Percentiles rank a stretch among this genome's conserved stretches.
These are phyloP conservation scores for Epinotia ramella DNA, from an alignment of 2,888 invertebrate species.

Conservation along the genomic window DNA sequence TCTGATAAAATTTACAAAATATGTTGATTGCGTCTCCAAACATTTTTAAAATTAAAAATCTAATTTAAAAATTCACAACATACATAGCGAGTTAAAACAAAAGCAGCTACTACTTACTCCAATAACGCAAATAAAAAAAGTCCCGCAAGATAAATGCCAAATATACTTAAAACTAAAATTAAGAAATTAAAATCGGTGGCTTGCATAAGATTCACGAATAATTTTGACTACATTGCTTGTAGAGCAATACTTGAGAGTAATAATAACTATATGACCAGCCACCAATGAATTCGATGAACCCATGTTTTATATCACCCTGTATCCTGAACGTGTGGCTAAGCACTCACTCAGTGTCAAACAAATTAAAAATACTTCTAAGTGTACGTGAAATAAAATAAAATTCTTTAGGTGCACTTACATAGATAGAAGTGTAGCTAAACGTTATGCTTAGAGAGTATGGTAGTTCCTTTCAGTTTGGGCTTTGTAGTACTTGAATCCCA, in stretches of 20 bases:
- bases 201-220: conserved; percentile 47
- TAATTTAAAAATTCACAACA: conserved; percentile 10
- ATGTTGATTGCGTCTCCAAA: conserved; percentile 21
- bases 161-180: conserved; percentile 49
- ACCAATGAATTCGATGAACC: conserved; percentile 46
- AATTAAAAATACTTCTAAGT: conserved; percentile 36
- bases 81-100: conserved; percentile 11
- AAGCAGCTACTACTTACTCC: conserved; percentile 20
- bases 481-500: conserved; percentile 95
- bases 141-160: conserved; percentile 55
- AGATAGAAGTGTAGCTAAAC: conserved; percentile 54
- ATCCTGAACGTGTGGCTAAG: conserved; percentile 39
- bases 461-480: conserved; percentile 94
- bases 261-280: conserved; percentile 47
- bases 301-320: conserved; percentile 53
- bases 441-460: conserved; percentile 90
- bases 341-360: conserved; percentile 48
- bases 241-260: conserved; percentile 26
- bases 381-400: conserved; percentile 48
- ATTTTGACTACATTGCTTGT: conserved; percentile 51
- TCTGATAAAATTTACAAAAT: conserved; percentile 44
- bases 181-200: conserved; percentile 50
- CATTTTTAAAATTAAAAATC: conserved; percentile 11
- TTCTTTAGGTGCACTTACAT: conserved; percentile 71
- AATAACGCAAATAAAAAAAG: conserved; percentile 28